Evolutionary conservation across 2,888 invertebrate genomes (phyloP), one percentile per base, ranked within the genome.

Genomic region (Smittia sp.): DNA sequence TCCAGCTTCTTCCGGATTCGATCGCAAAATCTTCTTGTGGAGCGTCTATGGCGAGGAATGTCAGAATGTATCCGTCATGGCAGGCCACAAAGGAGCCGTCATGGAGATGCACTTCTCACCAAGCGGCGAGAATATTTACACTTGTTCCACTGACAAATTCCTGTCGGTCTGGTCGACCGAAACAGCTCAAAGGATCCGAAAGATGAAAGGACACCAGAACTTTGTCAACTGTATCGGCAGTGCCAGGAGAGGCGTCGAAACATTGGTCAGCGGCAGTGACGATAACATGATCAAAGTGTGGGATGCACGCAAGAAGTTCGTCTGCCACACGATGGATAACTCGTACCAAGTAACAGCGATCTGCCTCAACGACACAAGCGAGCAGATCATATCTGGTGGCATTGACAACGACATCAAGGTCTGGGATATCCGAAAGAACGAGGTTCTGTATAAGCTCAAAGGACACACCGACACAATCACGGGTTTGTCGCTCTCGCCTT

Each of bases 381-480:
- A 99, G 78, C 95, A 95, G 81, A 88, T 99, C 1, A 91, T 98
- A 75, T 92, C 93, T 3, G 96, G 93, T 0, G 98, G 99, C 2
- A 92, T 99, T 74, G 99, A 99, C 80, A 99, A 99, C 82, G 93
- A 96, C 75, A 89, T 99, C 7, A 98, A 97, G 86, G 91, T 98
- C 0, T 99, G 98, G 98, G 99, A 99, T 81, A 85, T 97, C 58
- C 85, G 98, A 73, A 96, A 94, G 80, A 92, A 92, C 79, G 91
- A 92, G 74, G 83, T 95, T 66, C 82, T 93, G 0, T 94, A 94
- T 79, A 88, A 88, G 76, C 85, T 99, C 79, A 88, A 91, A 77
- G 99, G 99, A 0, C 99, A 99, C 78, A 90, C 93, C 0, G 99
- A 99, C 79, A 96, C 98, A 0, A 87, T 99, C 4, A 99, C 99